Evolutionary conservation across 30 jellyfish, hydroid and myxozoan species (phyloP).

Genomic region (Calvadosia cruxmelitensis): DNA sequence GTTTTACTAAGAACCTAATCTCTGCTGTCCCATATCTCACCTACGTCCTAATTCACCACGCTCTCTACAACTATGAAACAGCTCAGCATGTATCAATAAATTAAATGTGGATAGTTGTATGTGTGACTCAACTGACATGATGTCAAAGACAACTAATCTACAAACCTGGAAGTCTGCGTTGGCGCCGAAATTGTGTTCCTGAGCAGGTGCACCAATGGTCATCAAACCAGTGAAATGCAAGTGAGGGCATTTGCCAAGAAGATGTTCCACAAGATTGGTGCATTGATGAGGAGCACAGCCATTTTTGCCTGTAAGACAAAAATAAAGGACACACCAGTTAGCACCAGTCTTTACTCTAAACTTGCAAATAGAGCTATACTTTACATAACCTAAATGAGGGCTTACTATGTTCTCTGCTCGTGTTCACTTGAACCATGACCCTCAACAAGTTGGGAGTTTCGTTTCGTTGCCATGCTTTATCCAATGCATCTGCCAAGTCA

Average conservation of each 20-base stretch:
- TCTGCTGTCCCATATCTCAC: no score
- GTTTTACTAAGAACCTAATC: no score
- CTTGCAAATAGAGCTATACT: no score
- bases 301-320: slow-evolving; percentile 31
- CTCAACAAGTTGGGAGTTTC: slow-evolving; percentile 14
- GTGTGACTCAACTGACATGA: no score
- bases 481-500: slow-evolving; percentile 68
- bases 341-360: no score
- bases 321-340: neutral
- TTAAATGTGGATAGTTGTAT: no score
- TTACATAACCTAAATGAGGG: neutral
- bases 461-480: slow-evolving; percentile 50
- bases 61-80: no score
- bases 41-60: no score
- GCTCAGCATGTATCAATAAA: no score
- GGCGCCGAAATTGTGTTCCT: slow-evolving; percentile 30
- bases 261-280: slow-evolving; percentile 21
- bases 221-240: slow-evolving; percentile 63
- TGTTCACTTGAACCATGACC: slow-evolving; percentile 77
- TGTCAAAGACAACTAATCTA: no score
- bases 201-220: slow-evolving; percentile 63
- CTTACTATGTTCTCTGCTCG: slow-evolving; percentile 83
- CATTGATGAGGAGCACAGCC: slow-evolving; percentile 52
- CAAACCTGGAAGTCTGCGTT: slow-evolving; percentile 77
- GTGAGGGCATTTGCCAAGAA: slow-evolving; percentile 26